A percentile compares a stretch with the other conserved stretches of the same genome.
Evolutionary conservation across 2,888 invertebrate genomes (phyloP).

Genomic region (Chaetoderma sp.): DNA sequence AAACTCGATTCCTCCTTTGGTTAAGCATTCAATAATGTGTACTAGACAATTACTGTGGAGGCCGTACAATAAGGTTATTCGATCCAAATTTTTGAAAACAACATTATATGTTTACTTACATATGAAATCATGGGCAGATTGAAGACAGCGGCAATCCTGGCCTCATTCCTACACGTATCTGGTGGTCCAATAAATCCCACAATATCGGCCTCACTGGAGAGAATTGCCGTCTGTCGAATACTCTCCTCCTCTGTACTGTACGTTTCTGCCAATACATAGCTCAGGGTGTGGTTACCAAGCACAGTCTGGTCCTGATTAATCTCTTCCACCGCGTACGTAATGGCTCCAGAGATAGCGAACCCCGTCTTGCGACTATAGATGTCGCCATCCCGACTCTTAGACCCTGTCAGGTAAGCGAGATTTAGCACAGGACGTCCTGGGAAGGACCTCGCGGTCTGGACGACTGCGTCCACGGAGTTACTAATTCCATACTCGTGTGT

Average conservation of each 20-base stretch:
- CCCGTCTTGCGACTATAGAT: conserved; percentile 75
- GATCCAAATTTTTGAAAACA: background rate
- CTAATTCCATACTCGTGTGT: no score
- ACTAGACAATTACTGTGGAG: no score
- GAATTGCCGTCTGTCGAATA: conserved; percentile 82
- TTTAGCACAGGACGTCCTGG: no score
- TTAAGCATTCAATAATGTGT: no score
- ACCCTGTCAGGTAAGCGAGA: background rate
- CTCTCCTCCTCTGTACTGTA: conserved; percentile 90
- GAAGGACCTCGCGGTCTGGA: no score
- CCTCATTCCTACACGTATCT: conserved; percentile 91
- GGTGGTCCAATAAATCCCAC: conserved; percentile 91
- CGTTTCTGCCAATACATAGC: conserved; percentile 88
- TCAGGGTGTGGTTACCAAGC: conserved; percentile 79
- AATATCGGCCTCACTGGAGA: conserved; percentile 85
- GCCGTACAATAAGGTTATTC: no score
- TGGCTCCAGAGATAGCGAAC: conserved; percentile 82
- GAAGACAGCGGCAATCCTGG: conserved; percentile 91
- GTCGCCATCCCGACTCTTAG: background rate
- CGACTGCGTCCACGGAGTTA: no score
- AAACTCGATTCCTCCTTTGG: no score
- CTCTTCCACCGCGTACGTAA: conserved; percentile 87
- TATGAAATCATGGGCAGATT: conserved; percentile 97
- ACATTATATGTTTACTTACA: conserved; percentile 76
- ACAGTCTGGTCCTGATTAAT: conserved; percentile 71